A percentile compares a stretch with the other conserved stretches of the same genome.
These are phyloP conservation scores for Palythoa heliodiscus DNA, from an alignment of 92 coral and sea anemone species.

Conservation along the genomic window DNA sequence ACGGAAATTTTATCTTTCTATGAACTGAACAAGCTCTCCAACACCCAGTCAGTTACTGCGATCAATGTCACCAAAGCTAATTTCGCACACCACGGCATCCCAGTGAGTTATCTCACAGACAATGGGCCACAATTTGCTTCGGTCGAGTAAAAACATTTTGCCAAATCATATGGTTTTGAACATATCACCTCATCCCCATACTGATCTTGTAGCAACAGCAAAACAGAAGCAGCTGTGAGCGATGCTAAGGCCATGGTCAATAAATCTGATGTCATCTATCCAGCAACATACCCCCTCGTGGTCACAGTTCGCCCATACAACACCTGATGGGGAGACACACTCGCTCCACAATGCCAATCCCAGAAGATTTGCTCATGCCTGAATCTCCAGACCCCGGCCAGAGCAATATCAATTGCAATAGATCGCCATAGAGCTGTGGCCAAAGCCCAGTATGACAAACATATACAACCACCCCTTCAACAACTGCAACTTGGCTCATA, in stretches of 20 bases:
- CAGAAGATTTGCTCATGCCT: neutral
- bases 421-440: constrained; percentile 19
- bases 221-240: constrained; percentile 20
- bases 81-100: constrained; percentile 48
- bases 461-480: constrained; percentile 26
- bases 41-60: neutral
- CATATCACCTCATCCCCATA: constrained; percentile 43
- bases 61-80: neutral
- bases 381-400: constrained; percentile 43
- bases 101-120: constrained; percentile 40
- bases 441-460: constrained; percentile 53
- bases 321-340: constrained; percentile 52
- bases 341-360: neutral
- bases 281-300: constrained; percentile 38
- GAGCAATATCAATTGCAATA: constrained; percentile 27
- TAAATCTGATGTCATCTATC: constrained; percentile 34
- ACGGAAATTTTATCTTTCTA: no score
- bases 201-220: constrained; percentile 49
- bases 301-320: constrained; percentile 41
- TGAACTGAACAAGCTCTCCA: constrained; percentile 6
- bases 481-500: constrained; percentile 49
- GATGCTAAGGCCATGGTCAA: constrained; percentile 5
- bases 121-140: constrained; percentile 15
- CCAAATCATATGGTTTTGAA: constrained; percentile 33
- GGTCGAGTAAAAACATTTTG: neutral